Conservation (phyloP, 2,888 invertebrate genomes). For the Lepidochitona cinerea region DNA sequence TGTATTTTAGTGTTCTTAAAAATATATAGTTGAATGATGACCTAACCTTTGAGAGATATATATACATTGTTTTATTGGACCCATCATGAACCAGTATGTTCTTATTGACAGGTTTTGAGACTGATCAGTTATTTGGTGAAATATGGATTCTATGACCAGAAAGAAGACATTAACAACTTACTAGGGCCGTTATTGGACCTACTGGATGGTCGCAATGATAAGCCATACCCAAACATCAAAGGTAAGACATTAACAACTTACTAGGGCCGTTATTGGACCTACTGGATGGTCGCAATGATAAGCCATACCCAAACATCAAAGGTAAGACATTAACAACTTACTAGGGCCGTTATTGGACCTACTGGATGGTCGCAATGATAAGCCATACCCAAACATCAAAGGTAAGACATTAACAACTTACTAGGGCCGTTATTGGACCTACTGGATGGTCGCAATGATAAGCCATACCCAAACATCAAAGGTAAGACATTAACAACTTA, state of each 20-base stretch:
- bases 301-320: slow-evolving; percentile 61
- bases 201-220: slow-evolving; percentile 68
- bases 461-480: slow-evolving; percentile 61
- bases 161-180: slow-evolving; percentile 62
- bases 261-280: slow-evolving; percentile 64
- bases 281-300: slow-evolving; percentile 68
- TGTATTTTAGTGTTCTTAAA: too few relatives aligned
- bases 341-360: slow-evolving; percentile 64
- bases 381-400: slow-evolving; percentile 61
- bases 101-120: slow-evolving; percentile 60
- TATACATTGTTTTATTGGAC: too few relatives aligned
- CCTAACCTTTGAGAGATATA: too few relatives aligned
- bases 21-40: too few relatives aligned
- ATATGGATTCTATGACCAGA: slow-evolving; percentile 66
- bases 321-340: slow-evolving; percentile 61
- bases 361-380: slow-evolving; percentile 68
- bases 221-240: slow-evolving; percentile 56
- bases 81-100: too few relatives aligned
- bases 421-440: slow-evolving; percentile 64
- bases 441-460: slow-evolving; percentile 68
- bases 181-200: slow-evolving; percentile 64
- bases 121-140: slow-evolving; percentile 65
- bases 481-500: slow-evolving; percentile 61
- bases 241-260: slow-evolving; percentile 59
- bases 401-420: slow-evolving; percentile 61